These are phyloP conservation scores for Pituophis catenifer DNA, from an alignment of 2,113 vertebrate species.

Conservation along the genomic window DNA sequence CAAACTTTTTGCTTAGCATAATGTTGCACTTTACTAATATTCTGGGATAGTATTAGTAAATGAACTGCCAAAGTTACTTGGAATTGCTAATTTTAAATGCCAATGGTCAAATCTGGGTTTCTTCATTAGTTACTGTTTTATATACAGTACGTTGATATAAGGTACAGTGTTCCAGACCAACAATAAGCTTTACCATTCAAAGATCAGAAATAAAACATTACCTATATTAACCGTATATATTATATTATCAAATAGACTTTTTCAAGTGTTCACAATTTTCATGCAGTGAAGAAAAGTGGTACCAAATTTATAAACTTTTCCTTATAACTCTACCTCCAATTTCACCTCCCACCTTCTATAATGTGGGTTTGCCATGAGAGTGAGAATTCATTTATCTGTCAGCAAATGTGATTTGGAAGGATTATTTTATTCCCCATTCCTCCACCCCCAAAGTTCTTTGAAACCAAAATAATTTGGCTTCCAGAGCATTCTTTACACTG, in stretches of 20 bases:
- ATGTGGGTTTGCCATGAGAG: background rate
- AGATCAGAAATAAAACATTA: background rate
- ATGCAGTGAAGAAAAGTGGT: background rate
- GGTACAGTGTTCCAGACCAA: background rate
- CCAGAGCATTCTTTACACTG: conserved; percentile 43
- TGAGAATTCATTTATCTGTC: background rate
- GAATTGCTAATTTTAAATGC: background rate
- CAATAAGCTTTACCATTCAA: background rate
- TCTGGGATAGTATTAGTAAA: background rate
- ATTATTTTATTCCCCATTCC: background rate
- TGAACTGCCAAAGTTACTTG: background rate
- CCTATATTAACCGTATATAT: background rate
- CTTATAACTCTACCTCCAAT: background rate
- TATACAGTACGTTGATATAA: background rate
- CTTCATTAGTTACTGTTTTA: background rate
- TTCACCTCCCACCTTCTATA: background rate
- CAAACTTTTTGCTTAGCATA: background rate
- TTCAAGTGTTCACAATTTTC: background rate
- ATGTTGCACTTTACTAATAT: background rate
- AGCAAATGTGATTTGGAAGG: background rate
- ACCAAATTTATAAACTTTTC: background rate
- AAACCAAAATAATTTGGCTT: conserved; percentile 43
- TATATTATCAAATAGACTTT: background rate
- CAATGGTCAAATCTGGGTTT: background rate
- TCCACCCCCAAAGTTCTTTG: conserved; percentile 31